phyloP scores from a whole-genome alignment of 2,888 invertebrate species.

The Sphaeridia pumilis region DNA sequence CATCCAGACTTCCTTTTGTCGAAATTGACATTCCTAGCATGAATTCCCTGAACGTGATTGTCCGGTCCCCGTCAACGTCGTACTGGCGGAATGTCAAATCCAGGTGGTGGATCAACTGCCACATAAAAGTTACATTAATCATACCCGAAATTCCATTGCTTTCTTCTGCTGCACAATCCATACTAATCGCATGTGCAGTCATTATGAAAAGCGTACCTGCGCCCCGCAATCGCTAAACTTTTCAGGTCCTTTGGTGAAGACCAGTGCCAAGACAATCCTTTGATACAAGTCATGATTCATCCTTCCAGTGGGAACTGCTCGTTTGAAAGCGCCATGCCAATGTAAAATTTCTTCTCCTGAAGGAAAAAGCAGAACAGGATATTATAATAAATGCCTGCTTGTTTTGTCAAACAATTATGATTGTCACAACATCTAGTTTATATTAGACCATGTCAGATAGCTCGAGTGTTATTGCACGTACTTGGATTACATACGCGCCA shows the following conservation, averaged over 20 bases:
- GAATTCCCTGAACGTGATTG: slow-evolving; percentile 13
- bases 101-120: slow-evolving; percentile 11
- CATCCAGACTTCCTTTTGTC: slow-evolving; percentile 9
- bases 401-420: no score
- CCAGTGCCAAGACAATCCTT: slow-evolving; percentile 5
- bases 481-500: no score
- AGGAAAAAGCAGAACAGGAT: not conserved
- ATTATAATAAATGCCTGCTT: no score
- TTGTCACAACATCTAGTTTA: no score
- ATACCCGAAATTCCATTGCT: not conserved
- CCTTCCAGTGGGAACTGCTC: slow-evolving; percentile 6
- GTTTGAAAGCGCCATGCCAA: slow-evolving; percentile 7
- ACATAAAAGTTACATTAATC: not conserved
- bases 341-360: slow-evolving; percentile 10
- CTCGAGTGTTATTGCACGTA: no score
- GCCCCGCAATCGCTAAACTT: not conserved
- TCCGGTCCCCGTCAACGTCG: slow-evolving; percentile 9
- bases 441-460: no score
- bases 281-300: slow-evolving; percentile 8
- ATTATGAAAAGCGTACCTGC: slow-evolving; percentile 1
- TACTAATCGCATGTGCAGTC: not conserved
- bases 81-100: slow-evolving; percentile 13
- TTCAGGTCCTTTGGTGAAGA: slow-evolving; percentile 9
- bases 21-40: slow-evolving; percentile 13
- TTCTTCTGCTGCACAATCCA: not conserved